These are phyloP conservation scores for Chaetodon trifascialis DNA, from an alignment of 2,113 vertebrate genomes.

Conservation along the genomic window DNA sequence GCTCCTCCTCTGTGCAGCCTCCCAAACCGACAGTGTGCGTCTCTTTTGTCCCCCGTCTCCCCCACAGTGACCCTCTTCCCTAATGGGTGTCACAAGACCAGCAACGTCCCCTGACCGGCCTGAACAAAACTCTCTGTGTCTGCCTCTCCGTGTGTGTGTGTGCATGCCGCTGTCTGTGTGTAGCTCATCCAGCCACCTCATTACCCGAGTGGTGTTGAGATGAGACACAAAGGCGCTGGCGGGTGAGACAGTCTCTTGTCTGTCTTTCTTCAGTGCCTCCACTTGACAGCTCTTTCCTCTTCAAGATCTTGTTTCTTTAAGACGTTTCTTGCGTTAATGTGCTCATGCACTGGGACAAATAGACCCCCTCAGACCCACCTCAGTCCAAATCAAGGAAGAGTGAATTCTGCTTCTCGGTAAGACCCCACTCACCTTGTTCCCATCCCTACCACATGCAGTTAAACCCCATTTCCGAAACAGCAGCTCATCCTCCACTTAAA, in stretches of 20 bases:
- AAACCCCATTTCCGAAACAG: not conserved
- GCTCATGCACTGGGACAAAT: not conserved
- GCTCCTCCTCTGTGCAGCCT: conserved; percentile 20
- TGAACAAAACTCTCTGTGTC: conserved; percentile 73
- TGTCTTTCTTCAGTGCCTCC: conserved; percentile 20
- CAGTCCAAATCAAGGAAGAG: not conserved
- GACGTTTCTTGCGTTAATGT: conserved; percentile 15
- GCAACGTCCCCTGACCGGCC: conserved; percentile 51
- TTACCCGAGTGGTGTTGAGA: conserved; percentile 50
- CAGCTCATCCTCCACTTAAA: not conserved
- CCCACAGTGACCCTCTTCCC: conserved; percentile 52
- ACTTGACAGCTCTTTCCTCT: conserved; percentile 32
- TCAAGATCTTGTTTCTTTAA: not conserved
- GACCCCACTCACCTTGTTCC: not conserved
- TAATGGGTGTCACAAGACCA: conserved; percentile 80
- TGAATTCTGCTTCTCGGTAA: not conserved
- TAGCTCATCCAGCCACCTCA: conserved; percentile 57
- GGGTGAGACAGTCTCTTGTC: conserved; percentile 37
- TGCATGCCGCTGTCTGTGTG: conserved; percentile 28
- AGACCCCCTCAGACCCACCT: not conserved
- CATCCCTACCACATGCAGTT: not conserved
- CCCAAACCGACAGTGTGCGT: conserved; percentile 23
- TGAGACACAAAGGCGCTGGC: conserved; percentile 56
- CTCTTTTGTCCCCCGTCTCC: conserved; percentile 50
- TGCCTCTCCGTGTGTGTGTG: not conserved